Percentiles rank a stretch among this genome's conserved stretches.
These are phyloP conservation scores for Arizona elegans DNA, from an alignment of 2,113 vertebrate genomes.

Conservation along the genomic window DNA sequence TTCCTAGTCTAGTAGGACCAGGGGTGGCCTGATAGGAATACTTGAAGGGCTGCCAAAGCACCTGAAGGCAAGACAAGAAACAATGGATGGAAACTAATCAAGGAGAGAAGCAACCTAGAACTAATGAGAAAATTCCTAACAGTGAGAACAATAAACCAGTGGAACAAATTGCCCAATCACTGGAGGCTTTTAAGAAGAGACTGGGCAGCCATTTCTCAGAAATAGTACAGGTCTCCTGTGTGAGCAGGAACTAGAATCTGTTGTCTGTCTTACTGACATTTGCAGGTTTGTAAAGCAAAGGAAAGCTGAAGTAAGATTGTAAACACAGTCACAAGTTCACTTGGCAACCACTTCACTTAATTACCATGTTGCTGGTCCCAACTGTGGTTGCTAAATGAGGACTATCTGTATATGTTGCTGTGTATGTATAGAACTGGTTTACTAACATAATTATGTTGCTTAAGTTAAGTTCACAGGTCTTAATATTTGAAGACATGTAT, in stretches of 20 bases:
- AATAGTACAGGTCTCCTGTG: too few relatives aligned
- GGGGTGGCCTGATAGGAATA: background rate
- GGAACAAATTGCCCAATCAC: background rate
- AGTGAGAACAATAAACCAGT: background rate
- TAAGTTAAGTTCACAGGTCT: slow-evolving; percentile 23
- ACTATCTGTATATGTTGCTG: background rate
- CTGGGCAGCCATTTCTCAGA: background rate
- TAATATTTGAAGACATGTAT: slow-evolving; percentile 25
- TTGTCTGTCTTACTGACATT: background rate
- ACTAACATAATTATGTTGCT: slow-evolving; percentile 5
- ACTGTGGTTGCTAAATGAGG: background rate
- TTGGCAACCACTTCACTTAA: background rate
- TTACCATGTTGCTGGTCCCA: background rate
- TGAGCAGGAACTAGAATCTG: background rate
- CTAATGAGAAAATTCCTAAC: background rate
- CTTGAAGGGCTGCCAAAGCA: background rate
- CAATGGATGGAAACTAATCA: background rate
- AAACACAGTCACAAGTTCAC: background rate
- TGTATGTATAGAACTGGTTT: slow-evolving; percentile 23
- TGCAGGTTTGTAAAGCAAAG: background rate
- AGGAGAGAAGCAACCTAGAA: background rate
- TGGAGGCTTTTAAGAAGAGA: background rate
- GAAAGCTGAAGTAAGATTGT: background rate
- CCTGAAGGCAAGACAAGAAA: background rate
- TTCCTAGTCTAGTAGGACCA: background rate